These are phyloP conservation scores for Oncorhynchus kisutch DNA, from an alignment of 2,113 vertebrate species.

Conservation along the genomic window DNA sequence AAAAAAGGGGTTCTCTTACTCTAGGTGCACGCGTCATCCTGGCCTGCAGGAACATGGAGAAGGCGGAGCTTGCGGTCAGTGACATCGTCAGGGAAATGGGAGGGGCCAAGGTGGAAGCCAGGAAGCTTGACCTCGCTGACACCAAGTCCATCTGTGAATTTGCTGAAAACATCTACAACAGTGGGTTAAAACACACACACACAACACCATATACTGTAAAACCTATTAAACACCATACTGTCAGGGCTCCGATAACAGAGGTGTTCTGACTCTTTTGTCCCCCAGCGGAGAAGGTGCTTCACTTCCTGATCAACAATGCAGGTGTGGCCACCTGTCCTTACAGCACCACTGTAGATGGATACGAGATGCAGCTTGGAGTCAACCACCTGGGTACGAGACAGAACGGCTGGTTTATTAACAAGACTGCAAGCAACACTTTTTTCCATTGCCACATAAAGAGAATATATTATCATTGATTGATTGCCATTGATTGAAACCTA, in stretches of 20 bases:
- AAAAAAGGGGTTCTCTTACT: not conserved
- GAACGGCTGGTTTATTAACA: not conserved
- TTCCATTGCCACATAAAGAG: no score
- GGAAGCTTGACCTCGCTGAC: constrained; percentile 70
- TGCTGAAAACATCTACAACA: constrained; percentile 70
- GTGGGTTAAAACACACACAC: constrained; percentile 44
- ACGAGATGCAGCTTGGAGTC: constrained; percentile 74
- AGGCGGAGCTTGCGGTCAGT: constrained; percentile 62
- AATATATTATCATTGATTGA: no score
- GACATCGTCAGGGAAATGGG: constrained; percentile 65
- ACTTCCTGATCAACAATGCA: constrained; percentile 74
- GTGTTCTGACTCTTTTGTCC: no score
- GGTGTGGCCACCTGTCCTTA: constrained; percentile 65
- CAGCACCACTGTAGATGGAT: constrained; percentile 64
- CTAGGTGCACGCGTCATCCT: constrained; percentile 70
- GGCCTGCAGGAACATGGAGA: constrained; percentile 69
- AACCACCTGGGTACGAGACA: constrained; percentile 71
- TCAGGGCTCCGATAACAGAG: no score
- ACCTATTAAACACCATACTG: not conserved
- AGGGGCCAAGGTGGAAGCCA: constrained; percentile 60
- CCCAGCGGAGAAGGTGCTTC: constrained; percentile 67
- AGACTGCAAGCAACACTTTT: not conserved
- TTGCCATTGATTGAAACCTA: no score
- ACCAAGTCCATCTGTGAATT: constrained; percentile 75
- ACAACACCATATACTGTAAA: no score